Base-by-base conservation (phyloP, 2,888 invertebrate genomes). In the Drosophila meridionalis region DNA sequence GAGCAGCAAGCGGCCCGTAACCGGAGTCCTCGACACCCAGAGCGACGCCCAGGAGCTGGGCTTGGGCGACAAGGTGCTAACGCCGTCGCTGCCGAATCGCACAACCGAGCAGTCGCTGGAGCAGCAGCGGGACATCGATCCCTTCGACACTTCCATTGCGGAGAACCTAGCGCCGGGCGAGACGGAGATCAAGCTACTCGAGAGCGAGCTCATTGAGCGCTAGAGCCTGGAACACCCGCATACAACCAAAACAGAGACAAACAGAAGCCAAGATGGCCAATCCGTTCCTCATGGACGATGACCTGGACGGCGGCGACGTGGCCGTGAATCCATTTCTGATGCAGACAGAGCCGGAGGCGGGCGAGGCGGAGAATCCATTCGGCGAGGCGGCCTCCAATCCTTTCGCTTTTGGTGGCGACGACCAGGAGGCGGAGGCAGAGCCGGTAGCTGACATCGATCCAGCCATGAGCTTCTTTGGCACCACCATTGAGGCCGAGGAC, bases 121-220 rank as follows among this genome's bases (percentile, higher is more conserved):
- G 34, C 91, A 93, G 40, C 89, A 93, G 58, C 93, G 94, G 68
- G 94, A 96, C 81, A 92, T 93, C 9, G 97, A 97, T 94, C 98
- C 98, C 0, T 98, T 98, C 91, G 98, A 98, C 91, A 98, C 98
- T 0, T 97, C 97, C 0, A 96, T 97, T 83, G 97, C 97, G 0
- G 94, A 94, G 67, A 96, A 96, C 89, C 95, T 97, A 63, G 94
- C 95, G 59, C 97, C 97, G 0, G 96, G 97, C 4, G 96, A 95
- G 92, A 96, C 97, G 2, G 97, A 97, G 92, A 93, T 97, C 11
- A 96, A 96, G 91, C 92, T 97, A 45, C 91, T 97, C 28, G 97
- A 97, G 81, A 96, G 94, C 91, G 97, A 97, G 91, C 94, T 97
- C 68, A 96, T 96, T 81, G 94, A 95, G 69, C 87, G 90, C 32